phyloP scores from a whole-genome alignment of 2,113 vertebrate genomes.

The Megaceryle torquata region DNA sequence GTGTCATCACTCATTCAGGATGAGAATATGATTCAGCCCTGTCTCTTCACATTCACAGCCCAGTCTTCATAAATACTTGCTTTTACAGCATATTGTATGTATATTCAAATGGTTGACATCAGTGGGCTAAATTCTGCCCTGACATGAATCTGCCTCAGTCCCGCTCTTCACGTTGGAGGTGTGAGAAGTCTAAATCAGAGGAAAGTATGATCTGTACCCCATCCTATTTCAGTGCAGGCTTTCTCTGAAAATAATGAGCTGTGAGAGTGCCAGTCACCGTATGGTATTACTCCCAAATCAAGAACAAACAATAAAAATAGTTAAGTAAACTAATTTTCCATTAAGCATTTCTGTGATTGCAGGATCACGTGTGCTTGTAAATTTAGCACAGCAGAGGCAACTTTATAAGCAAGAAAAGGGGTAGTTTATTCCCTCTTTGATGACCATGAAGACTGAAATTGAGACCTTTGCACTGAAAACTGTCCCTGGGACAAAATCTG shows the following conservation, averaged over 20 bases:
- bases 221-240: neutral
- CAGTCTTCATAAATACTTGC: constrained; percentile 30
- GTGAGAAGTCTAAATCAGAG: neutral
- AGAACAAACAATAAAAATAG: neutral
- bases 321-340: neutral
- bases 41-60: neutral
- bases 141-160: neutral
- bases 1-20: constrained; percentile 47
- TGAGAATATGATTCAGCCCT: constrained; percentile 39
- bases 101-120: neutral
- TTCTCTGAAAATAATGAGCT: neutral
- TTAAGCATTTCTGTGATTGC: neutral
- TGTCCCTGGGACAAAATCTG: neutral
- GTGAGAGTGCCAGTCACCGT: neutral
- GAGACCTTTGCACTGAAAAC: neutral
- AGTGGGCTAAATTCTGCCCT: constrained; percentile 7
- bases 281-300: neutral
- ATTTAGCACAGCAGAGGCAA: neutral
- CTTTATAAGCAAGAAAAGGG: neutral
- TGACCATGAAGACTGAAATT: neutral
- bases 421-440: neutral
- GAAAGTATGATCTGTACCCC: neutral
- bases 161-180: neutral
- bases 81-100: constrained; percentile 37
- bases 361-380: neutral